Conservation (phyloP, 2,797 vertebrate genomes). For the Buceros bicornis region DNA sequence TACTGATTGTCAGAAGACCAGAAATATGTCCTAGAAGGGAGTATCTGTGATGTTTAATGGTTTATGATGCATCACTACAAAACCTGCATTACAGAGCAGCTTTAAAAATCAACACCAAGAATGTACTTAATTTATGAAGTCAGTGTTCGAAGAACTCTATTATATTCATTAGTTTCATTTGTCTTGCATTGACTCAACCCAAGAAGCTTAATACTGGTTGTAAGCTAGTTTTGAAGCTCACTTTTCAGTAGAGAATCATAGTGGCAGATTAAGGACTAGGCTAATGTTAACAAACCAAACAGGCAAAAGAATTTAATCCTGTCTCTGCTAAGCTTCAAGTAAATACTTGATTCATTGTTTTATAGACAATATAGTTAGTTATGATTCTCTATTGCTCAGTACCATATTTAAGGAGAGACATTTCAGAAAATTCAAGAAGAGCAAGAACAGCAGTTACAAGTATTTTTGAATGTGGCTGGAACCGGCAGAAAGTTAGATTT, state of each 20-base stretch:
- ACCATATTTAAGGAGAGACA: background rate
- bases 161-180: background rate
- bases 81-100: background rate
- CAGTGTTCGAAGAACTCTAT: background rate
- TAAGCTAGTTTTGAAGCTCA: background rate
- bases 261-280: background rate
- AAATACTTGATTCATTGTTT: background rate
- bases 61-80: background rate
- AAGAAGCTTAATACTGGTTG: background rate
- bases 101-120: background rate
- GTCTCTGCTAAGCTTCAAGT: background rate
- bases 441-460: background rate
- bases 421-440: background rate
- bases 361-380: fast-evolving
- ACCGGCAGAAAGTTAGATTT: background rate
- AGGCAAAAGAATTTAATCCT: background rate
- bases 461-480: background rate
- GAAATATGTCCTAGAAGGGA: background rate
- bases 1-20: background rate
- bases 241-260: background rate
- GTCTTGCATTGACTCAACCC: background rate
- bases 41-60: background rate
- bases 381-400: background rate
- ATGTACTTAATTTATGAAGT: background rate
- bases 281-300: background rate